A percentile compares a stretch with the other conserved stretches of the same genome.
Evolutionary conservation across 2,797 vertebrate genomes (phyloP).

Genomic region (Helarctos malayanus): DNA sequence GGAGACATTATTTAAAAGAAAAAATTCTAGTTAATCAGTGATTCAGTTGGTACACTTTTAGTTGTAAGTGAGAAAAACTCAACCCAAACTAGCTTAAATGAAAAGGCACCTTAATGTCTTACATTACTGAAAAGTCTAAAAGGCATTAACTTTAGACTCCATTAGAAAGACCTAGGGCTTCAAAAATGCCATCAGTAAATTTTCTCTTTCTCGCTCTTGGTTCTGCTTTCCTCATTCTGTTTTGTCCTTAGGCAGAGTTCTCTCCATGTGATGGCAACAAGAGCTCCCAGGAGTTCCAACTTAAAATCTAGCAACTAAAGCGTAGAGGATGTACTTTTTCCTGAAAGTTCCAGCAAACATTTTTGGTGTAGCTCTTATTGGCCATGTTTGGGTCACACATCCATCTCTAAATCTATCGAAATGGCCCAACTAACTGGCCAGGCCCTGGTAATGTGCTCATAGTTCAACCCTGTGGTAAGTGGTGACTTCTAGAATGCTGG

Average conservation of each 20-base stretch:
- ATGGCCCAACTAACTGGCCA: background rate
- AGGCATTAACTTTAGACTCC: background rate
- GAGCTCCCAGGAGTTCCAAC: background rate
- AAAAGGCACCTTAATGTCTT: slow-evolving; percentile 10
- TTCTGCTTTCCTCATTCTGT: background rate
- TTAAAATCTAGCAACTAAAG: background rate
- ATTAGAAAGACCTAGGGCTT: background rate
- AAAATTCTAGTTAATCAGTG: background rate
- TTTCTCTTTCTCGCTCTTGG: background rate
- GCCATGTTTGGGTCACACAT: background rate
- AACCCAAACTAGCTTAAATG: slow-evolving; percentile 34
- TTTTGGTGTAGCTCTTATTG: background rate
- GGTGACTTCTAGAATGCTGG: background rate
- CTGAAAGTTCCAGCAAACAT: background rate
- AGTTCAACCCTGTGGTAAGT: background rate
- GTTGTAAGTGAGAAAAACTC: background rate
- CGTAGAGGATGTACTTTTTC: background rate
- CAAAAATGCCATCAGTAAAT: background rate
- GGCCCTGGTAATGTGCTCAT: background rate
- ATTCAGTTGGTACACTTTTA: background rate
- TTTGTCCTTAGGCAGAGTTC: background rate
- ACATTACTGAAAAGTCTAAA: background rate
- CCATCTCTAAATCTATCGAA: background rate
- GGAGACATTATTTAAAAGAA: background rate
- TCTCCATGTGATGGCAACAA: background rate